Conservation (phyloP, 2,888 invertebrate genomes). For the Geophilus truncorum region DNA sequence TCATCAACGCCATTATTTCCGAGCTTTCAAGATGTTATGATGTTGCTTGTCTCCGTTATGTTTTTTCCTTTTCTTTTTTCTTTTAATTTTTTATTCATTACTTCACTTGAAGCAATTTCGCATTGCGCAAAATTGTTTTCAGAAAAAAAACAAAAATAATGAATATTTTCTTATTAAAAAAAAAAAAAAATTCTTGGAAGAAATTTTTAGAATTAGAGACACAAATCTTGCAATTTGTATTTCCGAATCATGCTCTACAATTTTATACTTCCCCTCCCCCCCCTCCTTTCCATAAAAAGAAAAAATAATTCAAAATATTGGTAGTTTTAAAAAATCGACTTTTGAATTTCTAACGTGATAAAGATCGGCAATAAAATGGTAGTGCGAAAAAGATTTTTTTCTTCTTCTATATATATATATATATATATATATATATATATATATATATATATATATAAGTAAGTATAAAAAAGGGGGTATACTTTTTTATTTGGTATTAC, state of each 20-base stretch:
- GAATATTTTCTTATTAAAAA: not conserved
- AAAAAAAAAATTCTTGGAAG: not conserved
- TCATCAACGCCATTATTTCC: conserved; percentile 25
- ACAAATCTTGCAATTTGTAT: conserved; percentile 11
- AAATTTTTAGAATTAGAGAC: not conserved
- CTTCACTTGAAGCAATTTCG: conserved; percentile 8
- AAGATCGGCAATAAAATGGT: conserved; percentile 15
- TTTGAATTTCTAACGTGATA: conserved; percentile 1
- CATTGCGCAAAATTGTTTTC: conserved; percentile 6
- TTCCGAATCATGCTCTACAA: not conserved
- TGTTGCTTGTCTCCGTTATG: not conserved
- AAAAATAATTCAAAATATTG: not conserved
- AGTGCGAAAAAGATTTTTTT: not conserved
- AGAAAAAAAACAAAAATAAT: not conserved
- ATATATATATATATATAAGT: too few species aligned
- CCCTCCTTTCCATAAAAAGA: not conserved
- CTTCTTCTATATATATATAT: not conserved
- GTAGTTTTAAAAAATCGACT: not conserved
- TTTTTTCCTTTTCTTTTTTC: not conserved
- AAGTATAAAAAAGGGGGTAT: not conserved
- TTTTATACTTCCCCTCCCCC: not conserved
- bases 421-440: too few species aligned
- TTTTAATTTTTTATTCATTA: conserved; percentile 5
- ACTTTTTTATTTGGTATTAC: conserved; percentile 23
- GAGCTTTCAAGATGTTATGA: conserved; percentile 25